phyloP scores from a whole-genome alignment of 2,797 vertebrate genomes.

The Numenius phaeopus region DNA sequence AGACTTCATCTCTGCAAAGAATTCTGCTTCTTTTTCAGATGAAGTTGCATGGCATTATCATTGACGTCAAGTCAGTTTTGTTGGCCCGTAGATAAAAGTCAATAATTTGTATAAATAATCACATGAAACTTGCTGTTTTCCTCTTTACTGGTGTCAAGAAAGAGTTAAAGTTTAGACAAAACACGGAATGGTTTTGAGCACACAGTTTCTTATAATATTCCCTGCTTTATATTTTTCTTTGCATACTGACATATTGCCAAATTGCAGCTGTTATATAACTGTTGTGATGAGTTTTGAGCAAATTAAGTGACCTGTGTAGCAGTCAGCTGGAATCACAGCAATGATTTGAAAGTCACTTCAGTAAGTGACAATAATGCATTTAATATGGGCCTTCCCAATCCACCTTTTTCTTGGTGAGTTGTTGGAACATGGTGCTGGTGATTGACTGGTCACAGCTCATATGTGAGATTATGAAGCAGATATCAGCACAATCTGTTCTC shows the following conservation, averaged over 20 bases:
- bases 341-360: neutral
- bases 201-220: neutral
- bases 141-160: neutral
- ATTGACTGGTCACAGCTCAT: neutral
- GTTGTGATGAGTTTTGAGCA: neutral
- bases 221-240: neutral
- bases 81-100: neutral
- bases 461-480: neutral
- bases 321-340: neutral
- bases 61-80: neutral
- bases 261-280: neutral
- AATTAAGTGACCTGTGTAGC: neutral
- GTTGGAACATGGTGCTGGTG: neutral
- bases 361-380: neutral
- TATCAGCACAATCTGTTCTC: slow-evolving; percentile 25
- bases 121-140: neutral
- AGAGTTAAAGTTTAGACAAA: neutral
- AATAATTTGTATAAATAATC: neutral
- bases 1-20: neutral
- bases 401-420: neutral
- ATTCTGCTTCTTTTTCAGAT: neutral
- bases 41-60: neutral
- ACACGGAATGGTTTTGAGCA: neutral
- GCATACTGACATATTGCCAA: neutral
- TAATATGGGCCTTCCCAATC: neutral